These are phyloP conservation scores for Axis porcinus DNA, from an alignment of 2,113 vertebrate genomes.

Conservation along the genomic window DNA sequence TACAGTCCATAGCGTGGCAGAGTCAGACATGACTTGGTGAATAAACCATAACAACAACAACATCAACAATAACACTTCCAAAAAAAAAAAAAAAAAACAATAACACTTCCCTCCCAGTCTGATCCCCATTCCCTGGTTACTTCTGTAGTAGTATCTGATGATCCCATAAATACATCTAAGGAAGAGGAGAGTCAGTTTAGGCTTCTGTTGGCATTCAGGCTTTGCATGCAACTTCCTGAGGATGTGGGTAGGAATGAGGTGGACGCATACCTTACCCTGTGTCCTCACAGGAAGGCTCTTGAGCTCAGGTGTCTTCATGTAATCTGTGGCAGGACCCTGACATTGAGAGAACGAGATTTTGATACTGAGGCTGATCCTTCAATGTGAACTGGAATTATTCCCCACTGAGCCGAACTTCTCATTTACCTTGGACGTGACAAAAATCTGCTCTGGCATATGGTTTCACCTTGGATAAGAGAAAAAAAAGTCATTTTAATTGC, in stretches of 20 bases:
- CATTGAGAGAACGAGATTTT: conserved; percentile 41
- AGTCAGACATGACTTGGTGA: neutral
- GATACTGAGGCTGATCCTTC: conserved; percentile 42
- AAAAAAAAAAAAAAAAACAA: no score
- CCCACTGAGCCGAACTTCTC: conserved; percentile 35
- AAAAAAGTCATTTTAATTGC: conserved; percentile 69
- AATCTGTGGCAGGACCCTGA: conserved; percentile 30
- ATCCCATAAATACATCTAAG: no score
- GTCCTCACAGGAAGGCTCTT: neutral
- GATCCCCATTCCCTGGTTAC: accelerated
- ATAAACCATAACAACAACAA: neutral
- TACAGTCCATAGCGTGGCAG: neutral
- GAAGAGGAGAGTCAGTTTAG: neutral
- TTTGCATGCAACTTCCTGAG: neutral
- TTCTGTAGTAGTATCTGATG: neutral
- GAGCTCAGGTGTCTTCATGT: neutral
- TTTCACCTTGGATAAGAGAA: conserved; percentile 47
- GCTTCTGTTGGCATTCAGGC: neutral
- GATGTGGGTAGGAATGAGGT: neutral
- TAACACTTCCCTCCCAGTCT: neutral
- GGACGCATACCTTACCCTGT: no score
- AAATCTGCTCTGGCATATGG: conserved; percentile 54
- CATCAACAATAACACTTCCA: neutral
- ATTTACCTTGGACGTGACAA: conserved; percentile 63
- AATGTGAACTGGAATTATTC: conserved; percentile 49